Evolutionary conservation across 1,140 invertebrate genomes (phyloP).

Genomic region (Trichomalopsis sarcophagae): DNA sequence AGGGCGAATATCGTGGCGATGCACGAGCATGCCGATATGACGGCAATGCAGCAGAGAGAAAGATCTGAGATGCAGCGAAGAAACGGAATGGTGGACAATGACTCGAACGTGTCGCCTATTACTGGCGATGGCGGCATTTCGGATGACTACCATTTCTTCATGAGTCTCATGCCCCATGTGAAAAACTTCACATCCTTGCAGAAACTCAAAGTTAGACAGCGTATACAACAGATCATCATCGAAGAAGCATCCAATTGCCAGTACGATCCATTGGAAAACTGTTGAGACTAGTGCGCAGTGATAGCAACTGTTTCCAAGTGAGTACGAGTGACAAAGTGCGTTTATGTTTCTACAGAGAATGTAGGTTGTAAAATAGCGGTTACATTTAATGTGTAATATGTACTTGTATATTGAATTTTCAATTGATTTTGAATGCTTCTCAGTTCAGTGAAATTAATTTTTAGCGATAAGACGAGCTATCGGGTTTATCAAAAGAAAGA

Average conservation of each 20-base stretch:
- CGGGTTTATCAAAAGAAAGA: neutral
- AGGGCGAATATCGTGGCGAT: constrained; percentile 28
- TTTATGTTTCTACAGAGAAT: neutral
- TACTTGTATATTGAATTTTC: neutral
- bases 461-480: neutral
- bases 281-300: neutral
- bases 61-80: constrained; percentile 13
- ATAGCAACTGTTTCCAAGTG: neutral
- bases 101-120: constrained; percentile 16
- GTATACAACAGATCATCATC: constrained; percentile 51
- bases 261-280: constrained; percentile 49
- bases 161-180: constrained; percentile 50
- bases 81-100: neutral
- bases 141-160: constrained; percentile 52
- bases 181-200: constrained; percentile 42
- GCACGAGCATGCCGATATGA: constrained; percentile 28
- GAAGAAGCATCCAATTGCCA: constrained; percentile 43
- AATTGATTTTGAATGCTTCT: neutral
- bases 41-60: constrained; percentile 21
- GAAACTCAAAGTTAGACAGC: constrained; percentile 48
- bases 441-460: neutral
- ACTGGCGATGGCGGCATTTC: constrained; percentile 38
- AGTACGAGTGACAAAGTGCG: neutral
- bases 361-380: neutral
- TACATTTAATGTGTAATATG: neutral